Base-by-base conservation (phyloP, 2,113 vertebrate species). In the Phrynosoma platyrhinos region DNA sequence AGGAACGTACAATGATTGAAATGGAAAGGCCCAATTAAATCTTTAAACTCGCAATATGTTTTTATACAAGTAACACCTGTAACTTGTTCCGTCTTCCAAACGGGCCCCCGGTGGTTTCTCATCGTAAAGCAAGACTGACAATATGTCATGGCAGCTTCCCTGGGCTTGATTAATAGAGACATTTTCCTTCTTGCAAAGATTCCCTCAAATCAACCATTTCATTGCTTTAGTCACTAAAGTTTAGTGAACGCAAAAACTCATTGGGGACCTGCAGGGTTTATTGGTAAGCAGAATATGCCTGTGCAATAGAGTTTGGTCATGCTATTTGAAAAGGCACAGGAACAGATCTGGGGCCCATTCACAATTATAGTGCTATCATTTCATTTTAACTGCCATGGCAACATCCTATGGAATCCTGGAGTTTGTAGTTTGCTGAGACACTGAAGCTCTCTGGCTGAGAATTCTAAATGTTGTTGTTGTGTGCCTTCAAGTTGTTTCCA, bases 1-100 rank as follows among this genome's bases (percentile, higher is more conserved):
- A 93, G 92, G 96, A 92, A 90, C 7, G 2, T 87, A 91, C 90
- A 92, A 90, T 88, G 92, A 95, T 91, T n/a, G 25, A 91, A 92
- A 90, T 94, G 90, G 92, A 86, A 86, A 90, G 74, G 90, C 91
- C 92, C 95, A 95, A 96, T 97, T 95, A 96, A 97, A 95, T 91
- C 89, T 92, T 79, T 93, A 95, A 94, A 94, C 83, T 87, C 92
- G 88, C 66, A 88, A 91, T 86, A 87, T 90, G 88, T 86, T 92
- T 62, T 94, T 90, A 90, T 66, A 84, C 87, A 86, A 91, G 74
- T 74, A 91, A 89, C 81, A 87, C 89, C 90, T 94, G 86, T 92
- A 94, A 93, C 89, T 94, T 87, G 88, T 89, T 72, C 93, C 74
- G 40, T 79, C 9, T 88, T 90, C 90, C 91, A 87, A 94, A 95